Evolutionary conservation across 2,888 invertebrate species (phyloP).

Genomic region (Priocnemis perturbator): DNA sequence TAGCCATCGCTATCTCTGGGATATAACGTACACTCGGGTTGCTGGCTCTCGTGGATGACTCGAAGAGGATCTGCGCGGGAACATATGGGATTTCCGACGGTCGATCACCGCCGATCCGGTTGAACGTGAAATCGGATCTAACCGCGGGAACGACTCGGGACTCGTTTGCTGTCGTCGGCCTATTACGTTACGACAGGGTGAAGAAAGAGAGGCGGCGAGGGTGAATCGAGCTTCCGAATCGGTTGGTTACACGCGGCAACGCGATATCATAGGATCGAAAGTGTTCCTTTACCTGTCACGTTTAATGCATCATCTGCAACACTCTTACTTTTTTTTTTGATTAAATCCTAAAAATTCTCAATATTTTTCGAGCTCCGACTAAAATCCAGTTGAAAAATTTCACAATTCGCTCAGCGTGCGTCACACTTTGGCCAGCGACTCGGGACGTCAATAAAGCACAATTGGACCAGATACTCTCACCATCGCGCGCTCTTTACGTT

Average conservation of each 20-base stretch:
- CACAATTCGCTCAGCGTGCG: too few relatives aligned
- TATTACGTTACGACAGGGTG: constrained; percentile 21
- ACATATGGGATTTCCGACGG: constrained; percentile 57
- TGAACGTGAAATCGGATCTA: constrained; percentile 58
- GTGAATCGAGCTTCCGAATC: constrained; percentile 56
- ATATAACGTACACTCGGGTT: too few relatives aligned
- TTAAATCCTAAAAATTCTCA: too few relatives aligned
- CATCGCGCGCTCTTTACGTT: too few relatives aligned
- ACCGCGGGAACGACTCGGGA: constrained; percentile 49
- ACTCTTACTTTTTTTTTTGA: background rate
- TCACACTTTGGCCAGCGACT: too few relatives aligned
- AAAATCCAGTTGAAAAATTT: too few relatives aligned
- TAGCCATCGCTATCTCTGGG: too few relatives aligned
- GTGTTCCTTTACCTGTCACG: background rate
- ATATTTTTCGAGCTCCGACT: too few relatives aligned
- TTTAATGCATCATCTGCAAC: background rate
- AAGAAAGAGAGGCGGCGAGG: constrained; percentile 38
- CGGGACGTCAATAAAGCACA: too few relatives aligned
- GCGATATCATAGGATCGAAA: constrained; percentile 33
- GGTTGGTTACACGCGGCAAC: constrained; percentile 51
- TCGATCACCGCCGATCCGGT: constrained; percentile 51
- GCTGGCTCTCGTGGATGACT: background rate
- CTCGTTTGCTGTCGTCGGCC: constrained; percentile 22
- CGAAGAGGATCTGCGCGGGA: constrained; percentile 58
- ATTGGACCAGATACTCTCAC: too few relatives aligned